phyloP scores from a whole-genome alignment of 2,888 invertebrate species.

The Chrysina gloriosa region DNA sequence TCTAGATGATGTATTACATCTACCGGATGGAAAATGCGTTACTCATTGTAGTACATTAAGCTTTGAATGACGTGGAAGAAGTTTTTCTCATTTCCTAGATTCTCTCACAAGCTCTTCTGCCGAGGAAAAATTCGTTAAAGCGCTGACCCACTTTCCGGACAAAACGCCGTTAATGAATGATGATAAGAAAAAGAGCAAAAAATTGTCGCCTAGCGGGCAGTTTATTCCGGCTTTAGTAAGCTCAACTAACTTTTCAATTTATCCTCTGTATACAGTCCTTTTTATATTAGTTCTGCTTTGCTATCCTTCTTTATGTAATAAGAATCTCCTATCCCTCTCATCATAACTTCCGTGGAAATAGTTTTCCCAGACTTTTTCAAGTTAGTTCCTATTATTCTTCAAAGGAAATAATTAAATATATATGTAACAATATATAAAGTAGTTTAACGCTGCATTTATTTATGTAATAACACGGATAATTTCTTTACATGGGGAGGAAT shows the following conservation, averaged over 20 bases:
- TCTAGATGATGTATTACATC: slow-evolving; percentile 30
- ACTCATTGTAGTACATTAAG: slow-evolving; percentile 32
- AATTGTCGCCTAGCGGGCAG: slow-evolving; percentile 25
- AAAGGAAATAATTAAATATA: too few relatives aligned
- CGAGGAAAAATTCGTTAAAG: slow-evolving; percentile 31
- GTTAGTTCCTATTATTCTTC: too few relatives aligned
- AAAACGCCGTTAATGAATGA: slow-evolving; percentile 31
- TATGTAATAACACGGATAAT: too few relatives aligned
- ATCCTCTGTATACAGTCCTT: slow-evolving; percentile 12
- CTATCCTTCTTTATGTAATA: slow-evolving; percentile 1
- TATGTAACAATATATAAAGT: too few relatives aligned
- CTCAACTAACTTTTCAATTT: slow-evolving; percentile 36
- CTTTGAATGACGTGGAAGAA: slow-evolving; percentile 11
- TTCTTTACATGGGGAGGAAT: too few relatives aligned
- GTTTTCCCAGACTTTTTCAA: not conserved
- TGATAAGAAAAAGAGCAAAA: slow-evolving; percentile 24
- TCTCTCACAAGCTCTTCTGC: not conserved
- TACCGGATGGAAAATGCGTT: slow-evolving; percentile 30
- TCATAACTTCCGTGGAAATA: not conserved
- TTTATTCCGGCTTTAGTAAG: slow-evolving; percentile 23
- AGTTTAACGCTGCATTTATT: too few relatives aligned
- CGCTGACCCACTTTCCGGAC: slow-evolving; percentile 15
- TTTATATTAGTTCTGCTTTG: slow-evolving; percentile 17
- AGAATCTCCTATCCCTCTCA: not conserved
- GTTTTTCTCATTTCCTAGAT: not conserved